Base-by-base conservation (phyloP, 2,888 invertebrate species). In the Caenorhabditis macrosperma region DNA sequence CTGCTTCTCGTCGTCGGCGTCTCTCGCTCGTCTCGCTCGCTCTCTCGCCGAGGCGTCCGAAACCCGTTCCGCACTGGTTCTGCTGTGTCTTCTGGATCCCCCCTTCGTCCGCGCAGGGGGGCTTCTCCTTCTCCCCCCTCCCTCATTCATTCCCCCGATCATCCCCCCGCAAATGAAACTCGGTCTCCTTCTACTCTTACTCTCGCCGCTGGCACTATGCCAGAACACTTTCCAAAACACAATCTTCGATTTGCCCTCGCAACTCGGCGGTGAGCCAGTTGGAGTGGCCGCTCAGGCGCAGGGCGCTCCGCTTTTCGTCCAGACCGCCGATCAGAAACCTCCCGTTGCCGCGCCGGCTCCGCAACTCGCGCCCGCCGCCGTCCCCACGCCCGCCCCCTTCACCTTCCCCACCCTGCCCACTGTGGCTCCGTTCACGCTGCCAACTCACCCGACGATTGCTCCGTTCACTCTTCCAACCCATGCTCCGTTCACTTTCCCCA, bases 401-500 rank as follows among this genome's bases (percentile, higher is more conserved):
- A 60, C 75, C 5, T 66, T 67, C 67, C 75, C 75, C 28, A 67
- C 66, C 6, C 60, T 75, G 44, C 66, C 75, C 20, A 79, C 83
- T 0, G 57, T 79, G 22, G 75, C 84, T 17, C 76, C 83, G 12
- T 76, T 80, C 63, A 82, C 79, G 9, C 67, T 82, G 35, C 81
- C 84, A 22, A 66, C 68, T 10, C 77, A 69, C 55, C 81, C 84
- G 22, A 69, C 82, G 4, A 12, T 67, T 33, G 67, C 76, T 59
- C 81, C 78, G 41, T 78, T 77, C 35, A 76, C 82, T 12, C 78
- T 84, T 10, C 79, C 82, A 26, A 77, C 83, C 22, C 71, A 68
- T 33, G 78, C 80, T 30, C 66, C 69, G 24, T 78, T 82, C 75
- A 81, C 81, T n/a, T 80, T 82, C 75, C 82, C 82, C n/a, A 79